Evolutionary conservation across 2,797 vertebrate species (phyloP).

Genomic region (Pipistrellus pygmaeus): DNA sequence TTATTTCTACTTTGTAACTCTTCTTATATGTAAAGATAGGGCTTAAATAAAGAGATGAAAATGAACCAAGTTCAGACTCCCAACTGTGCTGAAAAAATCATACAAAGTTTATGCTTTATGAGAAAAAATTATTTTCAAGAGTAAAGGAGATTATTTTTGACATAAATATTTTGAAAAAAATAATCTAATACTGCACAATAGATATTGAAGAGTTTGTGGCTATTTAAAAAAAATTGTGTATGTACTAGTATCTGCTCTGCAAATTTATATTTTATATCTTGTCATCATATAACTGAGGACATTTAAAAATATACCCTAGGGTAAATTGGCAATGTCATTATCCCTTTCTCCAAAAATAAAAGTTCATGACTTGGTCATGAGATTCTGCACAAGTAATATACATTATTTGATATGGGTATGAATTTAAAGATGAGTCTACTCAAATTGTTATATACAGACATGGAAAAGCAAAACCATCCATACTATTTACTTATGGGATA

Average conservation of each 20-base stretch:
- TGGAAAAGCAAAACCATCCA: not conserved
- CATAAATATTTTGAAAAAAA: not conserved
- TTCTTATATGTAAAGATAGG: not conserved
- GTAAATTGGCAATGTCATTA: not conserved
- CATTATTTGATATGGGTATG: not conserved
- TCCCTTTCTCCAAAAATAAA: not conserved
- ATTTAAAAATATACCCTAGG: not conserved
- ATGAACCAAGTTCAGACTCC: not conserved
- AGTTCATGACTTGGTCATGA: not conserved
- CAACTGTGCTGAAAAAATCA: not conserved
- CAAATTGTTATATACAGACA: not conserved
- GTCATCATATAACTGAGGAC: not conserved
- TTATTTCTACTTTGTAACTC: not conserved
- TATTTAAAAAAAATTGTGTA: not conserved
- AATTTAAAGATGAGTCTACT: not conserved
- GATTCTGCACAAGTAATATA: not conserved
- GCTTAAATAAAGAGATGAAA: conserved; percentile 42
- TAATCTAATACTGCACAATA: not conserved
- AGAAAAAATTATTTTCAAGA: not conserved
- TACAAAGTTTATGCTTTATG: not conserved
- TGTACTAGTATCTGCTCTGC: not conserved
- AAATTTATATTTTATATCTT: not conserved
- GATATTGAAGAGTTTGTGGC: not conserved
- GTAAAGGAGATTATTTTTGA: not conserved
- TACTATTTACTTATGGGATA: not conserved